Base-by-base conservation (phyloP, 2,888 invertebrate genomes). In the Erebia palarica region DNA sequence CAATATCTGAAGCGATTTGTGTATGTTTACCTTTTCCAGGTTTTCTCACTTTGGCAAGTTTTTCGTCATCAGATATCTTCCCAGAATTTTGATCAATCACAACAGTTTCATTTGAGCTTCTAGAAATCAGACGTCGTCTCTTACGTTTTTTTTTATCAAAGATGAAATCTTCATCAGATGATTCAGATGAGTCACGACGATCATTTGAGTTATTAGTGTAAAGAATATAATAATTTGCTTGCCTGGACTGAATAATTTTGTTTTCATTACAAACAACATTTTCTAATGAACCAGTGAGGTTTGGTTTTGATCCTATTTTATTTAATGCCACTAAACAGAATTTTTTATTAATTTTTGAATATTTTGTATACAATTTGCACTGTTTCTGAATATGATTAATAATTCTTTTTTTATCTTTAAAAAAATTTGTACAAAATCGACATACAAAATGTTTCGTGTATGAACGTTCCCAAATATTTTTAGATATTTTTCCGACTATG, bases 261-360 rank as follows among this genome's bases (percentile, higher is more conserved):
- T 84, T 77, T 42, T 73, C 73, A 73, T 75, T 78, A 61, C 81
- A 76, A 9, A 88, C 86, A 64, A 92, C 85, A 74, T 82, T 79
- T 55, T 81, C 79, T 27, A 66, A 71, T 11, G 75, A 73, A 14
- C 85, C 85, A 21, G 88, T 88, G 49, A 84, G 57, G 75, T 92
- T 92, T 13, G 81, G 79, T 75, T 81, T 82, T 1, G 73, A 70
- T 74, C 90, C 89, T 55, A 83, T 65, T 80, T 84, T 91, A 47
- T 78, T 73, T 18, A 93, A 73, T 27, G 67, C 70, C 1, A 92
- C 86, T 67, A 74, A 75, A 74, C 88, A 89, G 63, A 79, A 68
- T 65, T 70, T 78, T 13, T 81, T 82, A 14, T 87, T 78, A 65
- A 85, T 73, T 67, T 79, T 65, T 60, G 73, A 71, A 76, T 84